These are phyloP conservation scores for Gambusia yucatana DNA, from an alignment of 2,797 vertebrate genomes.

Conservation along the genomic window DNA sequence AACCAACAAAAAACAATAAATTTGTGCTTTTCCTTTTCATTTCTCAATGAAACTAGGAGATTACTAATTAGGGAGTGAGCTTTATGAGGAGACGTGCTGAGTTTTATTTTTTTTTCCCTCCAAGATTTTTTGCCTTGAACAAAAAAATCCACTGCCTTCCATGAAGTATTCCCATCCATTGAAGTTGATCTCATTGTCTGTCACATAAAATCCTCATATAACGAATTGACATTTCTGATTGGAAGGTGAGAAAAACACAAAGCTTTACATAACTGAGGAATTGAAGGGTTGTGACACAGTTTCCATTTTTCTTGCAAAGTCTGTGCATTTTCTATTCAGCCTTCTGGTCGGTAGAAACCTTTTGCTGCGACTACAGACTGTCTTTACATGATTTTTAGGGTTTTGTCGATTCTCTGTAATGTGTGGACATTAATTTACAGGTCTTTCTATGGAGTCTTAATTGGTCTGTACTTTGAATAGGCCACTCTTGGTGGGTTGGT, in stretches of 20 bases:
- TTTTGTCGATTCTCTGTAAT: not conserved
- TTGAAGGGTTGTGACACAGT: not conserved
- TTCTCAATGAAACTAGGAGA: constrained; percentile 6
- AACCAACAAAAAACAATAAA: not conserved
- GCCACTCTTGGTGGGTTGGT: not conserved
- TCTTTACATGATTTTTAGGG: not conserved
- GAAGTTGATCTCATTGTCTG: not conserved
- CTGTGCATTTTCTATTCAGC: not conserved
- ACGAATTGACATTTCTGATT: no score
- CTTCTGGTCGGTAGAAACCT: not conserved
- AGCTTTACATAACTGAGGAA: not conserved
- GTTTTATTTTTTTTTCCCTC: not conserved
- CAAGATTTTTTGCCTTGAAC: no score
- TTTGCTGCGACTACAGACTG: not conserved
- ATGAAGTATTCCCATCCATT: not conserved
- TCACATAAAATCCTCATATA: no score
- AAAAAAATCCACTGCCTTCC: not conserved
- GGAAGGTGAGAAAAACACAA: not conserved
- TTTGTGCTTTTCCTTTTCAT: not conserved
- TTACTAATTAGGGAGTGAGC: not conserved
- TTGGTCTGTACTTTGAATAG: not conserved
- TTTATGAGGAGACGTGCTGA: not conserved
- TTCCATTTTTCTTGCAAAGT: not conserved
- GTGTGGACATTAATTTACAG: not conserved
- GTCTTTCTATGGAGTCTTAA: not conserved